A percentile compares a stretch with the other conserved stretches of the same genome.
phyloP scores from a whole-genome alignment of 2,797 vertebrate species.

The Poecilia picta region DNA sequence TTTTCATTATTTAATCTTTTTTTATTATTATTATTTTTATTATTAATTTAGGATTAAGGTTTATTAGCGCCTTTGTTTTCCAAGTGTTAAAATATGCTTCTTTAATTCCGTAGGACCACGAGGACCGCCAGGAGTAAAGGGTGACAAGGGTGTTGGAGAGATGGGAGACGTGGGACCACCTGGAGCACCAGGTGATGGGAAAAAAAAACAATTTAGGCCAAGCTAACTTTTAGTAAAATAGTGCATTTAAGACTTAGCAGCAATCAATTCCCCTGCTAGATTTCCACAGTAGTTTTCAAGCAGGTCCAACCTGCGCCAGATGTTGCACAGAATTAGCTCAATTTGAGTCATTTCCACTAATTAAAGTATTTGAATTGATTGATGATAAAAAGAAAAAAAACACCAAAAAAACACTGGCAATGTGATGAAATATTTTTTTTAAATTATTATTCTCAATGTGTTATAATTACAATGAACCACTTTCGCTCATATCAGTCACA shows the following conservation, averaged over 20 bases:
- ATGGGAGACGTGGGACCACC: conserved; percentile 92
- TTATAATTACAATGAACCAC: conserved; percentile 26
- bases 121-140: conserved; percentile 89
- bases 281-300: neutral
- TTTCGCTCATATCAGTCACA: conserved; percentile 23
- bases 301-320: neutral
- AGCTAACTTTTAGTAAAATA: neutral
- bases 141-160: conserved; percentile 89
- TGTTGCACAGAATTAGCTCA: neutral
- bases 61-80: neutral
- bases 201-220: neutral
- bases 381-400: conserved; percentile 18
- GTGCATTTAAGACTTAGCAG: neutral
- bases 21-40: neutral
- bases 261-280: neutral
- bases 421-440: conserved; percentile 7
- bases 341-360: conserved; percentile 13
- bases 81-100: conserved; percentile 2
- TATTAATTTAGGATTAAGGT: neutral
- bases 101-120: conserved; percentile 81
- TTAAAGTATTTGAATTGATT: conserved; percentile 24
- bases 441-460: conserved; percentile 14
- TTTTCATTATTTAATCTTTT: neutral
- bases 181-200: conserved; percentile 87
- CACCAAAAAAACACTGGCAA: conserved; percentile 14